Percentiles rank a stretch among this genome's conserved stretches.
phyloP scores from a whole-genome alignment of 2,797 vertebrate genomes.

The Loris lydekkerianus region DNA sequence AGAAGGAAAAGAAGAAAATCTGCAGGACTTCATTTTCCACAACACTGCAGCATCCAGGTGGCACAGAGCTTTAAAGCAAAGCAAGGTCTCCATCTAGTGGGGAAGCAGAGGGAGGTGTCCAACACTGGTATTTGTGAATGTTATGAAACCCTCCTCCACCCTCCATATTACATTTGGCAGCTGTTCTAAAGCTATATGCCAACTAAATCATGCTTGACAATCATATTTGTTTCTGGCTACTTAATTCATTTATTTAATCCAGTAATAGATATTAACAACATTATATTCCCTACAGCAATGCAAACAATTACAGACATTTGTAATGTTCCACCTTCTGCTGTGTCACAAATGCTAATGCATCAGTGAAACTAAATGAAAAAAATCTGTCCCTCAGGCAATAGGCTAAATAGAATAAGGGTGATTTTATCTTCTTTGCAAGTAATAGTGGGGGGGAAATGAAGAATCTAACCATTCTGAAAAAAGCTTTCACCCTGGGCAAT shows the following conservation, averaged over 20 bases:
- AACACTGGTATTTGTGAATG: background rate
- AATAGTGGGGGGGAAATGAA: conserved; percentile 18
- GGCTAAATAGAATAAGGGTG: conserved; percentile 54
- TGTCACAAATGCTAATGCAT: conserved; percentile 75
- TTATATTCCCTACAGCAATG: conserved; percentile 78
- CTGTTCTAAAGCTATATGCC: conserved; percentile 69
- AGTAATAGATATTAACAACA: conserved; percentile 83
- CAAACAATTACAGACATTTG: conserved; percentile 80
- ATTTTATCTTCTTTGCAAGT: conserved; percentile 63
- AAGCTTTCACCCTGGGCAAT: conserved; percentile 49
- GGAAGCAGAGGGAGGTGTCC: background rate
- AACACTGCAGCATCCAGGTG: background rate
- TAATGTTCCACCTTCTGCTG: conserved; percentile 69
- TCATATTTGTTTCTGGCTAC: conserved; percentile 82
- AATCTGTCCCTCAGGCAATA: conserved; percentile 59
- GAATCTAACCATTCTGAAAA: conserved; percentile 49
- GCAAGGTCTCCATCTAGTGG: conserved; percentile 72
- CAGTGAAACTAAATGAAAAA: conserved; percentile 67
- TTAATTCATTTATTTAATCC: conserved; percentile 82
- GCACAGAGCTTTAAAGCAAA: background rate
- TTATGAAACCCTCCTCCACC: conserved; percentile 19
- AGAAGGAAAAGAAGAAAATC: background rate
- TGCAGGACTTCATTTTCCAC: background rate
- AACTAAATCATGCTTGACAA: conserved; percentile 82
- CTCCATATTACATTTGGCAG: conserved; percentile 71